Evolutionary conservation across 2,113 vertebrate species (phyloP).

Genomic region (Cathartes aura): DNA sequence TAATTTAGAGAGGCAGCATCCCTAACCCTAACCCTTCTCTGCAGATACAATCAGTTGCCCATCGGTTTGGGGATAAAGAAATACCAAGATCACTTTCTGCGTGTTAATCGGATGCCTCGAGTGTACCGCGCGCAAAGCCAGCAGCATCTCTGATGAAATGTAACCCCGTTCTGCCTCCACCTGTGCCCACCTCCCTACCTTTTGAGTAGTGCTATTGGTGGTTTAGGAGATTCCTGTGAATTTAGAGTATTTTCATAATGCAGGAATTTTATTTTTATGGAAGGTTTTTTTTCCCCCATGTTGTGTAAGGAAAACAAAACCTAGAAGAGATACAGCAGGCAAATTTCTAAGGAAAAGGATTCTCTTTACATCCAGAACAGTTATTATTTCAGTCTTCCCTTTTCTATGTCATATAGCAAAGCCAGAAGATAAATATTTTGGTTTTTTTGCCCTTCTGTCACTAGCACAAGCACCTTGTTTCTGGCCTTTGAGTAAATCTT

Average conservation of each 20-base stretch:
- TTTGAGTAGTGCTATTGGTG: not conserved
- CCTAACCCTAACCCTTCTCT: not conserved
- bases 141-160: not conserved
- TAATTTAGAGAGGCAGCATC: not conserved
- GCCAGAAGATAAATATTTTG: not conserved
- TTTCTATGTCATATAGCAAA: not conserved
- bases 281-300: rapidly evolving
- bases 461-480: not conserved
- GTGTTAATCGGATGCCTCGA: not conserved
- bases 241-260: not conserved
- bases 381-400: not conserved
- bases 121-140: not conserved
- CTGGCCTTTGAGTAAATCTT: not conserved
- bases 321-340: not conserved
- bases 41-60: not conserved
- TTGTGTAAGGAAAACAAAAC: not conserved
- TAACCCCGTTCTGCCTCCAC: not conserved
- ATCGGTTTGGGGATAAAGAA: not conserved
- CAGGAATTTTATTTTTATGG: not conserved
- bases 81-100: not conserved
- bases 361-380: not conserved
- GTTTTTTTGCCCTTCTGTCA: not conserved
- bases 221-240: not conserved
- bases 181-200: not conserved
- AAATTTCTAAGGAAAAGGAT: not conserved